These are phyloP conservation scores for Malurus splendens DNA, from an alignment of 2,797 vertebrate species.

Conservation along the genomic window DNA sequence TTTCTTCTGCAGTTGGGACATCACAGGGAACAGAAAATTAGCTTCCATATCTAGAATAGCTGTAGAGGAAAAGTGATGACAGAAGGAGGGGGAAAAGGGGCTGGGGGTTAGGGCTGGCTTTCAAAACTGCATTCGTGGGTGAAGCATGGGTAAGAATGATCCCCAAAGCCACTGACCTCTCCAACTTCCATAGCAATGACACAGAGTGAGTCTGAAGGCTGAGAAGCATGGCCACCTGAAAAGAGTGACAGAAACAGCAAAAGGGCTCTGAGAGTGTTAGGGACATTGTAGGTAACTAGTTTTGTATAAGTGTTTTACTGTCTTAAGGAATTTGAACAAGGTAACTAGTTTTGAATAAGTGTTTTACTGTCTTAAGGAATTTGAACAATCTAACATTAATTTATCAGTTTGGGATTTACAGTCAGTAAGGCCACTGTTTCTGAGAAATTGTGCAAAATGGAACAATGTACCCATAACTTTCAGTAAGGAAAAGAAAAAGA, in stretches of 20 bases:
- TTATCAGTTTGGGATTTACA: background rate
- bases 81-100: background rate
- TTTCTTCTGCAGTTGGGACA: background rate
- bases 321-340: background rate
- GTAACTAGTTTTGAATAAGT: background rate
- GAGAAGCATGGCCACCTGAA: background rate
- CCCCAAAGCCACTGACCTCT: background rate
- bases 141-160: background rate
- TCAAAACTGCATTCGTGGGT: background rate
- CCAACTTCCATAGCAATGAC: background rate
- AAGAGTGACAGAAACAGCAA: background rate
- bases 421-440: background rate
- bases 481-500: background rate
- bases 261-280: background rate
- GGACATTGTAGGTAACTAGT: background rate
- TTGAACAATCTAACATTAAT: background rate
- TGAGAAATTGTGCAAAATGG: background rate
- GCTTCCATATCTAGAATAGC: background rate
- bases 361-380: background rate
- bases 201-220: background rate
- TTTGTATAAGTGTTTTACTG: background rate
- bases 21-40: background rate
- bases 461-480: background rate
- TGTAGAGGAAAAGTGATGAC: background rate
- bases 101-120: background rate